Conservation (phyloP, 2,888 invertebrate species). For the Cantharis lateralis region DNA sequence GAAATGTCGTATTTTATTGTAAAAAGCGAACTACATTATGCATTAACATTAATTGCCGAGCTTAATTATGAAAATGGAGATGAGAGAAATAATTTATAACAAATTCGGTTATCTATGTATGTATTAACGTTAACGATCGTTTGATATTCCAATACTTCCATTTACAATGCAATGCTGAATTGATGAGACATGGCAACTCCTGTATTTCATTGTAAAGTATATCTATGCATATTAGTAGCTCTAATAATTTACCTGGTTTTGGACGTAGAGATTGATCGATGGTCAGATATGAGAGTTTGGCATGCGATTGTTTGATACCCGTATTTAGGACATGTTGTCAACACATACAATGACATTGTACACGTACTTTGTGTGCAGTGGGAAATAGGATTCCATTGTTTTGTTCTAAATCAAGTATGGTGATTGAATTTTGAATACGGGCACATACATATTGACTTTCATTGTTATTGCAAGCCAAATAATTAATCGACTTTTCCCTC, state of each 20-base stretch:
- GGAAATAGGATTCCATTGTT: constrained; percentile 27
- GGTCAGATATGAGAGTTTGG: constrained; percentile 24
- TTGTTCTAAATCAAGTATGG: constrained; percentile 29
- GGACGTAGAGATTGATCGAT: constrained; percentile 26
- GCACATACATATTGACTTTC: constrained; percentile 20
- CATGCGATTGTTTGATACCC: constrained; percentile 26
- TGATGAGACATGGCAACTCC: not conserved
- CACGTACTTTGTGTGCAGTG: constrained; percentile 31
- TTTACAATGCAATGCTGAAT: not conserved
- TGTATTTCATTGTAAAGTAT: constrained; percentile 16
- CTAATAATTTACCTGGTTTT: constrained; percentile 28
- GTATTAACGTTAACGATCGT: not conserved
- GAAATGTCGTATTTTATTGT: not conserved
- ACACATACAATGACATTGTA: constrained; percentile 26
- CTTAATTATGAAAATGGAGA: not conserved
- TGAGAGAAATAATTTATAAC: not conserved
- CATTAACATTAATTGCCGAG: not conserved
- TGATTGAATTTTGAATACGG: constrained; percentile 29
- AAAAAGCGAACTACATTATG: not conserved
- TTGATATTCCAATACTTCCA: not conserved
- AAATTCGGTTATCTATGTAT: not conserved
- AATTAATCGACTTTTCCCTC: constrained; percentile 24
- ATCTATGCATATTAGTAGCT: constrained; percentile 25
- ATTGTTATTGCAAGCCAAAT: constrained; percentile 20
- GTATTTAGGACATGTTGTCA: constrained; percentile 29